A percentile compares a stretch with the other conserved stretches of the same genome.
phyloP scores from a whole-genome alignment of 2,113 vertebrate species.

The Poeciliopsis turrubarensis region DNA sequence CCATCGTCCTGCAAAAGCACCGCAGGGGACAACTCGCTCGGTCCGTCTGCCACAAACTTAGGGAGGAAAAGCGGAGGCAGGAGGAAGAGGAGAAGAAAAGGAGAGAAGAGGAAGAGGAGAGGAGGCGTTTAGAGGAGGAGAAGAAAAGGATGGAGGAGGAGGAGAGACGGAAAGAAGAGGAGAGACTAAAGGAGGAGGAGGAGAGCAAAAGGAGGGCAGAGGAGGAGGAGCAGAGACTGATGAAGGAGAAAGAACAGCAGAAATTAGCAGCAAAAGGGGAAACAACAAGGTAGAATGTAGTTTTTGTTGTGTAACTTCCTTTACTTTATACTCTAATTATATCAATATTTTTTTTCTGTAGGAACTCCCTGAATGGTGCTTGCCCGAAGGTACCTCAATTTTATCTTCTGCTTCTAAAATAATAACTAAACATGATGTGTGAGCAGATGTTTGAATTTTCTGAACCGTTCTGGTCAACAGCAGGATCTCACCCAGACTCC shows the following conservation, averaged over 20 bases:
- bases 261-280: slow-evolving; percentile 44
- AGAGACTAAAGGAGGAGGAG: slow-evolving; percentile 42
- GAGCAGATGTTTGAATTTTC: neutral
- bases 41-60: slow-evolving; percentile 77
- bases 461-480: slow-evolving; percentile 25
- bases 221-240: slow-evolving; percentile 54
- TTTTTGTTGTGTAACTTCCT: neutral
- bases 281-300: slow-evolving; percentile 38
- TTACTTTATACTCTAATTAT: neutral
- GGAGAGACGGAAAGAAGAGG: slow-evolving; percentile 39
- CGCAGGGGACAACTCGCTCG: slow-evolving; percentile 84
- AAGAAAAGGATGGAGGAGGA: slow-evolving; percentile 50
- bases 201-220: slow-evolving; percentile 45
- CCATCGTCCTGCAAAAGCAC: slow-evolving; percentile 87
- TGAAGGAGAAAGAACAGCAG: slow-evolving; percentile 50
- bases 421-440: neutral
- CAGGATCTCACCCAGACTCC: slow-evolving; percentile 55
- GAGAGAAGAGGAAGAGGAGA: slow-evolving; percentile 43
- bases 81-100: slow-evolving; percentile 70
- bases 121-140: slow-evolving; percentile 65
- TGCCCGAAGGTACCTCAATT: slow-evolving; percentile 67
- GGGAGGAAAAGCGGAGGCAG: slow-evolving; percentile 76
- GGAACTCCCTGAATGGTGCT: slow-evolving; percentile 63
- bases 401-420: neutral
- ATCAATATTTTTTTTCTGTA: slow-evolving; percentile 33